Conservation (phyloP, 2,113 vertebrate genomes). For the Steatornis caripensis region DNA sequence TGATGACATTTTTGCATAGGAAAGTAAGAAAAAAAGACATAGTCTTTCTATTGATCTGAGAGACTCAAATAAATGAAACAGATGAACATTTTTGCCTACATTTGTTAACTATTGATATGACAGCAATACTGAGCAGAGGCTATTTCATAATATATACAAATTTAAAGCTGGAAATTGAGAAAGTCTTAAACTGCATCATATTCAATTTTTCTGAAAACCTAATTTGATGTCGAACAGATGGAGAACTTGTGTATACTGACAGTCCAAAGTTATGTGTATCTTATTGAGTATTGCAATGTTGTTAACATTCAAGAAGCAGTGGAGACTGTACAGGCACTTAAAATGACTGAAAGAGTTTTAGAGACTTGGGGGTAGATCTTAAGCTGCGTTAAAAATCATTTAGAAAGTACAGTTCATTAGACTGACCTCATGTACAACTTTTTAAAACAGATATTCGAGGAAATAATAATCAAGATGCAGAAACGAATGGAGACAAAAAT, state of each 20-base stretch:
- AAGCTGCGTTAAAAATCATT: neutral
- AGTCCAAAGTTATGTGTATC: neutral
- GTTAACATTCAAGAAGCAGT: neutral
- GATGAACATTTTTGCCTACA: neutral
- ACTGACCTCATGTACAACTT: neutral
- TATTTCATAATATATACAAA: neutral
- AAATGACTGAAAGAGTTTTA: neutral
- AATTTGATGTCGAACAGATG: neutral
- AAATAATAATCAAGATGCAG: neutral
- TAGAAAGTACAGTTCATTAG: neutral
- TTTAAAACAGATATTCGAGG: neutral
- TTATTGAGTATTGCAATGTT: neutral
- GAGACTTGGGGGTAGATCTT: neutral
- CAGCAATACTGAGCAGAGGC: neutral
- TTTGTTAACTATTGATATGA: neutral
- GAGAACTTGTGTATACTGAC: neutral
- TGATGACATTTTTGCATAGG: conserved; percentile 20
- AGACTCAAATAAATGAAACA: conserved; percentile 1
- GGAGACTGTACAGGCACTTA: neutral
- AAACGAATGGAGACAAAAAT: neutral
- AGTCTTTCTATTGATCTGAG: neutral
- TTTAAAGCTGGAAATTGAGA: neutral
- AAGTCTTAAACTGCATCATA: neutral
- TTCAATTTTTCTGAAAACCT: neutral
- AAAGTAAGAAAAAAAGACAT: neutral